A percentile compares a stretch with the other conserved stretches of the same genome.
These are phyloP conservation scores for Prorops nasuta DNA, from an alignment of 1,140 invertebrate species.

Conservation along the genomic window DNA sequence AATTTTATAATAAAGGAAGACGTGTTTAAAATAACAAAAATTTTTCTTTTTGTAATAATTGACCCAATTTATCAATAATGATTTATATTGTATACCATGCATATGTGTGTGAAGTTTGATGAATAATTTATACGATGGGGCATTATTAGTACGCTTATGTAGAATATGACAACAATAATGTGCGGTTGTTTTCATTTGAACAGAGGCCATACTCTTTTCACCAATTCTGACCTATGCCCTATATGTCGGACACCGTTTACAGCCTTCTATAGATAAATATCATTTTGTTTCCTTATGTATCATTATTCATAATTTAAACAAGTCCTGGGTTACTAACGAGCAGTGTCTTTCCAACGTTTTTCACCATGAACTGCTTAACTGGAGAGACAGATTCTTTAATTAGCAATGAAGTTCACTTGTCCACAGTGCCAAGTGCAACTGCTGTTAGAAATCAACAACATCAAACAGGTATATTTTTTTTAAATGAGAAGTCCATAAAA, in stretches of 20 bases:
- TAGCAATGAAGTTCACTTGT: slow-evolving; percentile 26
- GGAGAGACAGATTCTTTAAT: slow-evolving; percentile 23
- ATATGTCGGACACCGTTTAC: background rate
- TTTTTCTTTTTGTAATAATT: too few relatives aligned
- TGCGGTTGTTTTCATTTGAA: too few relatives aligned
- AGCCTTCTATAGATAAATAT: background rate
- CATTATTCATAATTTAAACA: background rate
- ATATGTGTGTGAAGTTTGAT: too few relatives aligned
- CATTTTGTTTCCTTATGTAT: background rate
- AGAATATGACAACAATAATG: too few relatives aligned
- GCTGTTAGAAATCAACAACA: slow-evolving; percentile 3
- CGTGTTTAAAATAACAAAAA: too few relatives aligned
- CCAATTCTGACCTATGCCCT: background rate
- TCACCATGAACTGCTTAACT: slow-evolving; percentile 12
- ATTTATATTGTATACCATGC: too few relatives aligned
- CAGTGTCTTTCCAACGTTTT: background rate
- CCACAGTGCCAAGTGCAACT: slow-evolving; percentile 19
- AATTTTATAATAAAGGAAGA: too few relatives aligned
- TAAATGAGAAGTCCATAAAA: background rate
- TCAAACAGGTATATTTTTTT: slow-evolving; percentile 23
- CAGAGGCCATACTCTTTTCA: background rate
- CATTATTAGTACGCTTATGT: too few relatives aligned
- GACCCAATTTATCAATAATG: too few relatives aligned
- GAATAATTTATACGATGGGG: too few relatives aligned
- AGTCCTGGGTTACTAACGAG: background rate